These are phyloP conservation scores for Coleophora deauratella DNA, from an alignment of 2,888 invertebrate species.

Conservation along the genomic window DNA sequence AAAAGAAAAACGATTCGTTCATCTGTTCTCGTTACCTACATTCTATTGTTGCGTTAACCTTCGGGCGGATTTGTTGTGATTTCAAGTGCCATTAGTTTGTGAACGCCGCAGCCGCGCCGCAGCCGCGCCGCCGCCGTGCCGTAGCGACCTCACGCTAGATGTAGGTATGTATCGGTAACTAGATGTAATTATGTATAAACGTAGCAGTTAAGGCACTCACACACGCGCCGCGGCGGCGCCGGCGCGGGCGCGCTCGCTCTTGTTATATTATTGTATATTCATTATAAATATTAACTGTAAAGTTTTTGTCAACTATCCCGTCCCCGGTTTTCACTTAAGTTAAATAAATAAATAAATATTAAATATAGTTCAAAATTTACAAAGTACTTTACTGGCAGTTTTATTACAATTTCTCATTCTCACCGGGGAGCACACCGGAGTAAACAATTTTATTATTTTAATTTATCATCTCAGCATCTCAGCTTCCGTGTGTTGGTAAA, in stretches of 20 bases:
- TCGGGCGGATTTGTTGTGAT: conserved; percentile 9
- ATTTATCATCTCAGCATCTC: no score
- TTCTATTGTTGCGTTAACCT: conserved; percentile 14
- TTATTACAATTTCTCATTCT: no score
- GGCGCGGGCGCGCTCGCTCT: neutral
- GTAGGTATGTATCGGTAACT: neutral
- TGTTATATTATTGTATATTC: conserved; percentile 15
- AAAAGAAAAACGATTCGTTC: conserved; percentile 4
- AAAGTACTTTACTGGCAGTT: neutral
- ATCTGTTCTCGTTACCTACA: conserved; percentile 13
- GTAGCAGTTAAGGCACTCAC: neutral
- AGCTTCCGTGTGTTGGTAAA: no score
- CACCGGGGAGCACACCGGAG: no score
- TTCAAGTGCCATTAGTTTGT: conserved; percentile 8
- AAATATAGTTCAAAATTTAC: neutral
- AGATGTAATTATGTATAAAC: no score
- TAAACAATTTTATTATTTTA: no score
- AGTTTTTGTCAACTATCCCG: conserved; percentile 53
- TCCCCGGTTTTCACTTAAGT: conserved; percentile 30
- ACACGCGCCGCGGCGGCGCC: neutral
- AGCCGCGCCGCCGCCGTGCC: neutral
- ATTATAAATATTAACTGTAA: conserved; percentile 21
- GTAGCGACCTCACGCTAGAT: neutral
- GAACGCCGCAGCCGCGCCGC: neutral
- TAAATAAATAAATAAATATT: neutral